Base-by-base conservation (phyloP, 2,888 invertebrate genomes). In the Temnothorax unifasciatus region DNA sequence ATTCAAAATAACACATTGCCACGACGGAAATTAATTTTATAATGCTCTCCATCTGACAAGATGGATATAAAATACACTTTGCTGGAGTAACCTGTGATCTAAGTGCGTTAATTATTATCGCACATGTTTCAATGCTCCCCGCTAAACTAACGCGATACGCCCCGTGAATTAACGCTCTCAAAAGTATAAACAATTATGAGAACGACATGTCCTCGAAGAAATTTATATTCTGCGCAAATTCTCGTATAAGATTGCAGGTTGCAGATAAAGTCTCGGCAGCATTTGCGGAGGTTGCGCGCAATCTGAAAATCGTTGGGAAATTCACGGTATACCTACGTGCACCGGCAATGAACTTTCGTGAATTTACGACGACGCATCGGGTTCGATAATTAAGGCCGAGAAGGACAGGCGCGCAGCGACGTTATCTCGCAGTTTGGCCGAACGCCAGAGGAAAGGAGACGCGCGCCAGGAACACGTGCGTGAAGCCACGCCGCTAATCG, bases 401-500 rank as follows among this genome's bases (percentile, higher is more conserved):
- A 87, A 83, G 76, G 59, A 89, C 82, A 11, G 68, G 63, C 64
- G 44, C 34, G 11, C 44, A 34, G 41, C 76, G 41, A 41, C 29
- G 15, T 86, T 82, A 82, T 84, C 87, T 85, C 86, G 86, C 79
- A 84, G 76, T 73, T 90, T 90, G 90, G 90, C 82, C 29, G 0
- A 0, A 9, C 21, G 84, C 90, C 90, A 90, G 82, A 63, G 69
- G 63, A 71, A 84, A 77, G 74, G 59, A 89, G 86, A 85, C 76
- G 85, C 73, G 85, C 83, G 88, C 88, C 83, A 86, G 84, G 86
- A 89, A 88, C 90, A 90, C 90, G 90, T 89, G 90, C 87, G 89
- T 85, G 83, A 86, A 85, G 82, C 85, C 85, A 79, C 85, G 63
- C 34, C n/a, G 66, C 63, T 75, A 84, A 63, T 74, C 88, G 87